Evolutionary conservation across 2,113 vertebrate genomes (phyloP), one percentile per base, ranked within the genome.

Genomic region (Todiramphus saurophagus): DNA sequence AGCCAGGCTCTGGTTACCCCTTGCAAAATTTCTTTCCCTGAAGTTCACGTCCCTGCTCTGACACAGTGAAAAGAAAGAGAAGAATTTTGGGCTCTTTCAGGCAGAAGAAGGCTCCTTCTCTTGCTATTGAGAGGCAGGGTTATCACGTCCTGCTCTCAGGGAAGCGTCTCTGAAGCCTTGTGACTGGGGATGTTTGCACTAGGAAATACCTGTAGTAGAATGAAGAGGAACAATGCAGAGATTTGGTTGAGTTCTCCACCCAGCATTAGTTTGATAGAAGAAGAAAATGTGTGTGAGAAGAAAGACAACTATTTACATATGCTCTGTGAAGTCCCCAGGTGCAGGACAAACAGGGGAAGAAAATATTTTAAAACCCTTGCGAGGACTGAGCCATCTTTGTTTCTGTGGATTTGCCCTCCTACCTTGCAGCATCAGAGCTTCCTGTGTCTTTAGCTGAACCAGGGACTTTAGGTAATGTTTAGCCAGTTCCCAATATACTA

Each of bases 1-100:
- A 27, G 33, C 50, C 1, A 2, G 13, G 64, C 4, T 8, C 87
- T 16, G 17, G 6, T 48, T 33, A 60, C 39, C 25, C 27, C 13
- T 11, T 14, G 50, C 37, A 51, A 78, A 67, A 31, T 33, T 5
- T 76, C 58, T 46, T 53, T 21, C 37, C 58, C n/a, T 16, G 11
- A 46, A 48, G 31, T 48, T 83, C 31, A 33, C 0, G 0, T 70
- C n/a, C 14, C 27, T 1, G 1, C 6, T 60, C 19, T 30, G 53
- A n/a, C 25, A 16, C 13, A 10, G 39, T 8, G n/a, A 19, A 31
- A 56, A 64, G 58, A 24, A 60, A 16, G 78, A 66, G 35, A 2
- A 27, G 24, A 28, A 20, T 55, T 46, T 33, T 23, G 11, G 53
- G 11, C 9, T 53, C 1, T 3, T 33, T 60, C 35, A 58, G 33